Percentiles rank a stretch among this genome's conserved stretches.
These are phyloP conservation scores for Pocillopora grandis DNA, from an alignment of 92 coral and sea anemone genomes.

Conservation along the genomic window DNA sequence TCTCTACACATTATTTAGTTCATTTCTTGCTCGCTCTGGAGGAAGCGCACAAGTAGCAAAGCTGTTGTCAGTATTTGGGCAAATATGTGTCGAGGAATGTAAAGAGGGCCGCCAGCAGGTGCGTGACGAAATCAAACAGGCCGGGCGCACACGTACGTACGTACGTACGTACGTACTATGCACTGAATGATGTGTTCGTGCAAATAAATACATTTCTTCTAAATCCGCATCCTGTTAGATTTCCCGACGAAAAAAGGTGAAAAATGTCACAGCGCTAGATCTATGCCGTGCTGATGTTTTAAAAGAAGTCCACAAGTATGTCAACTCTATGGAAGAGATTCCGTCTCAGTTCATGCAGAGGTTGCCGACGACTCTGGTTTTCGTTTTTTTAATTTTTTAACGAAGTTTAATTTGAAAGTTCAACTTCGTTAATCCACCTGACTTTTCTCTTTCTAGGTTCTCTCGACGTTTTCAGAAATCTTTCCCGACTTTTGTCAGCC, in stretches of 20 bases:
- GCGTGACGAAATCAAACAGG: background rate
- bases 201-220: background rate
- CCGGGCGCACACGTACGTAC: background rate
- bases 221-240: no score
- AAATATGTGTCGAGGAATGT: conserved; percentile 30
- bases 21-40: conserved; percentile 17
- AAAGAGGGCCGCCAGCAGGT: conserved; percentile 14
- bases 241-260: background rate
- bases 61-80: conserved; percentile 29
- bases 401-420: no score
- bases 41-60: conserved; percentile 36
- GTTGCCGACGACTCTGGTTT: no score
- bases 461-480: background rate
- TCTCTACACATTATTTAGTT: background rate
- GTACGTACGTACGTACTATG: background rate
- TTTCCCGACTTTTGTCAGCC: background rate
- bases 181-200: background rate
- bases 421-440: no score
- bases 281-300: background rate
- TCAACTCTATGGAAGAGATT: no score
- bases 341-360: no score
- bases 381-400: no score
- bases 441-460: background rate
- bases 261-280: background rate
- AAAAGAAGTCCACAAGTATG: background rate